Conservation (phyloP, 2,113 vertebrate species). For the Limnothrissa miodon region DNA sequence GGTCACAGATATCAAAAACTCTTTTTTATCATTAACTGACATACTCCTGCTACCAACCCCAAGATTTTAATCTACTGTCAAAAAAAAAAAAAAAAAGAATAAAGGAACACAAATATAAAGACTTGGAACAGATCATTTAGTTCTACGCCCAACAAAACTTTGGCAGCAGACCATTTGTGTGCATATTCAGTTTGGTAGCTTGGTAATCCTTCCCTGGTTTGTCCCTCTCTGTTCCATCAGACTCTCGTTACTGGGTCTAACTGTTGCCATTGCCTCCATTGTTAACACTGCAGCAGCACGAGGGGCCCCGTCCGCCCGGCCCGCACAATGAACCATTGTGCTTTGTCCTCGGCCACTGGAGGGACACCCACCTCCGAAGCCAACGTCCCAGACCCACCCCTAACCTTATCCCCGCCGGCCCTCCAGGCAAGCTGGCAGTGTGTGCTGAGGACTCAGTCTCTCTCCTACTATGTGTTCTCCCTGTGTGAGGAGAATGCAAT, state of each 20-base stretch:
- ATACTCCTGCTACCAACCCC: neutral
- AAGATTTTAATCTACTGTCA: neutral
- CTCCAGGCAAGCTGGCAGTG: neutral
- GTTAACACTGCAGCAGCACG: neutral
- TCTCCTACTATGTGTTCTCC: neutral
- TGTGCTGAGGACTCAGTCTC: neutral
- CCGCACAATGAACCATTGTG: conserved; percentile 40
- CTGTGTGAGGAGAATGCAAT: neutral
- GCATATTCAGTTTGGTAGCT: neutral
- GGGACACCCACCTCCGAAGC: neutral
- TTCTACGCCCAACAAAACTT: neutral
- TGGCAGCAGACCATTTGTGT: neutral
- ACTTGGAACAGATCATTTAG: neutral
- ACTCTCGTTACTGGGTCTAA: neutral
- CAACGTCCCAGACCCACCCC: neutral
- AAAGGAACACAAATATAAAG: neutral
- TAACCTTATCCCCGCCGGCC: neutral
- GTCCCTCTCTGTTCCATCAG: neutral
- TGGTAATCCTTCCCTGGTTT: neutral
- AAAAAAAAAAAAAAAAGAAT: neutral
- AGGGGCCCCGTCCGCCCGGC: conserved; percentile 8
- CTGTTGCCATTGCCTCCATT: conserved; percentile 2
- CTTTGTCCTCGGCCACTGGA: conserved; percentile 17
- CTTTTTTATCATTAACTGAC: too few species aligned
- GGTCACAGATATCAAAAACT: too few species aligned